Percentiles rank a stretch among this genome's conserved stretches.
phyloP scores from a whole-genome alignment of 2,888 invertebrate species.

The Dicranocentrus wangi region DNA sequence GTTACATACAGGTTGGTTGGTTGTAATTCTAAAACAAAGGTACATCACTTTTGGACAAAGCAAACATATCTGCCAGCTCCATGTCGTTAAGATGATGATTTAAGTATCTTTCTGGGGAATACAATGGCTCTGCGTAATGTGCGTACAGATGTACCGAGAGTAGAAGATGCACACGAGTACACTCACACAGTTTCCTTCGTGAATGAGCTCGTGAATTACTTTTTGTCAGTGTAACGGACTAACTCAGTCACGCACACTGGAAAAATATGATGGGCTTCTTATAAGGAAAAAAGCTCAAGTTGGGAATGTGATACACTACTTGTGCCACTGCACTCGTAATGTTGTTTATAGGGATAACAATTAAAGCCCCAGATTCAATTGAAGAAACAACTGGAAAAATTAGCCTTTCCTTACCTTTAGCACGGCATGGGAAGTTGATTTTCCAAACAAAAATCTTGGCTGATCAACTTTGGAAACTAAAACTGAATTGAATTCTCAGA shows the following conservation, averaged over 20 bases:
- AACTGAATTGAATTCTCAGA: not conserved
- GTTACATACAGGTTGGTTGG: too few relatives aligned
- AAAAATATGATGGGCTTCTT: conserved; percentile 26
- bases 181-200: conserved; percentile 5
- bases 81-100: conserved; percentile 64
- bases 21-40: not conserved
- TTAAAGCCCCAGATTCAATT: conserved; percentile 36
- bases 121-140: conserved; percentile 41
- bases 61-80: conserved; percentile 59
- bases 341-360: conserved; percentile 59
- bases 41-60: conserved; percentile 37
- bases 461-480: too few relatives aligned
- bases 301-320: not conserved
- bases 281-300: conserved; percentile 33
- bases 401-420: too few relatives aligned
- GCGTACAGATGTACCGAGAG: conserved; percentile 3
- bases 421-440: too few relatives aligned
- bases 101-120: conserved; percentile 43
- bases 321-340: conserved; percentile 60
- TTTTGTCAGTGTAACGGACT: conserved; percentile 24
- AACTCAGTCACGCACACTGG: conserved; percentile 10
- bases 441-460: too few relatives aligned
- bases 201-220: conserved; percentile 50
- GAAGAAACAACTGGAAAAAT: not conserved
- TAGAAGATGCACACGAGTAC: conserved; percentile 3